phyloP scores from a whole-genome alignment of 2,888 invertebrate genomes.

The Gastrophysa polygoni region DNA sequence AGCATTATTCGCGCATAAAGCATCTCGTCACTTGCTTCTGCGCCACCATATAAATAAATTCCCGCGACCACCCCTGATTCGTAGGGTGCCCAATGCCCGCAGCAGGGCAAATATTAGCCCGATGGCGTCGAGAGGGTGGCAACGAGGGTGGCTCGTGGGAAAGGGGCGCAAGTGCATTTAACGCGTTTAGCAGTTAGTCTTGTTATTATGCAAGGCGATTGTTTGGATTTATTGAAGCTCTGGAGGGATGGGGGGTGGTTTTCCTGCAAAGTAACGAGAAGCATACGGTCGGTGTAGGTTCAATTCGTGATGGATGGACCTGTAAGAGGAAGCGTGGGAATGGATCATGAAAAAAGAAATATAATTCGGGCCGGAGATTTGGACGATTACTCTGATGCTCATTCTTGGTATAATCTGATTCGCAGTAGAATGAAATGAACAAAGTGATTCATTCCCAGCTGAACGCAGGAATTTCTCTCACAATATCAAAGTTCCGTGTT shows the following conservation, averaged over 20 bases:
- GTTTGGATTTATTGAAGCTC: constrained; percentile 20
- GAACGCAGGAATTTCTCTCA: too few species aligned
- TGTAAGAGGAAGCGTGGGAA: background rate
- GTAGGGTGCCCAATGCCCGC: constrained; percentile 18
- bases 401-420: too few species aligned
- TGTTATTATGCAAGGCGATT: constrained; percentile 35
- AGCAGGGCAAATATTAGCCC: constrained; percentile 32
- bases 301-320: background rate
- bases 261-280: background rate
- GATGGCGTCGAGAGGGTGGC: constrained; percentile 26
- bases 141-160: constrained; percentile 38
- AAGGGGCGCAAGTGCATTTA: constrained; percentile 41
- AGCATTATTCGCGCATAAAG: too few species aligned
- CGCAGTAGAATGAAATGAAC: too few species aligned
- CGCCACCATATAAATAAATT: background rate
- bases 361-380: background rate
- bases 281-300: background rate
- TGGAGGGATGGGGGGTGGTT: background rate
- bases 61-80: constrained; percentile 7
- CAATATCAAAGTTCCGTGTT: too few species aligned
- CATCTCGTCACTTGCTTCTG: background rate
- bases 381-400: too few species aligned
- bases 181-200: constrained; percentile 19
- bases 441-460: too few species aligned
- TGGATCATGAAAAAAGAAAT: background rate